phyloP scores from a whole-genome alignment of 2,888 invertebrate species.

The Congeria kusceri region DNA sequence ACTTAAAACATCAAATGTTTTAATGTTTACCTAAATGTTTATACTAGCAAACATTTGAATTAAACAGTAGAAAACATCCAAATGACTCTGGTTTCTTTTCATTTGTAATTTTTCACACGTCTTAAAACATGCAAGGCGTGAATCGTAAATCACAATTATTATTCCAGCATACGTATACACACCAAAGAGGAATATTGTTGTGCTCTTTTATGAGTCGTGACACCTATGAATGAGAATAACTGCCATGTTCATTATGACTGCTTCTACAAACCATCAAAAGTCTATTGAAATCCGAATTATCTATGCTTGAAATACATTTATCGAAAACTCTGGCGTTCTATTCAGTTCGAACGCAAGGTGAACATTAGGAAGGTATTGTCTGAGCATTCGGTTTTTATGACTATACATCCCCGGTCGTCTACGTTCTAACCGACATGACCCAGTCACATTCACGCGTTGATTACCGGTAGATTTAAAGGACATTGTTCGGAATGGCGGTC shows the following conservation, averaged over 20 bases:
- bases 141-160: too few relatives aligned
- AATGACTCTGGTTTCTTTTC: too few relatives aligned
- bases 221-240: too few relatives aligned
- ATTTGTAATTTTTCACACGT: too few relatives aligned
- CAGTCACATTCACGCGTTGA: constrained; percentile 5
- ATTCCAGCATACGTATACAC: too few relatives aligned
- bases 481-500: too few relatives aligned
- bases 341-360: constrained; percentile 8
- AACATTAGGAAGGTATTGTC: constrained; percentile 27
- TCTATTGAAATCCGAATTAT: constrained; percentile 44
- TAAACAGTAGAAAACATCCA: too few relatives aligned
- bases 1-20: not conserved
- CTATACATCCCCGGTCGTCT: constrained; percentile 4
- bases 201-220: too few relatives aligned
- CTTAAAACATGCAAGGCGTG: too few relatives aligned
- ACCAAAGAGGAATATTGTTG: too few relatives aligned
- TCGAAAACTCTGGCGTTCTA: not conserved
- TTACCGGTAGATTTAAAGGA: constrained; percentile 9
- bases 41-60: not conserved
- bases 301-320: constrained; percentile 36
- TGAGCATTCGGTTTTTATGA: constrained; percentile 12
- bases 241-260: not conserved
- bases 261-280: constrained; percentile 13
- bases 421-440: constrained; percentile 28
- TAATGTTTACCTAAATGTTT: not conserved